Evolutionary conservation across 2,888 invertebrate genomes (phyloP).

Genomic region (Nysson spinosus): DNA sequence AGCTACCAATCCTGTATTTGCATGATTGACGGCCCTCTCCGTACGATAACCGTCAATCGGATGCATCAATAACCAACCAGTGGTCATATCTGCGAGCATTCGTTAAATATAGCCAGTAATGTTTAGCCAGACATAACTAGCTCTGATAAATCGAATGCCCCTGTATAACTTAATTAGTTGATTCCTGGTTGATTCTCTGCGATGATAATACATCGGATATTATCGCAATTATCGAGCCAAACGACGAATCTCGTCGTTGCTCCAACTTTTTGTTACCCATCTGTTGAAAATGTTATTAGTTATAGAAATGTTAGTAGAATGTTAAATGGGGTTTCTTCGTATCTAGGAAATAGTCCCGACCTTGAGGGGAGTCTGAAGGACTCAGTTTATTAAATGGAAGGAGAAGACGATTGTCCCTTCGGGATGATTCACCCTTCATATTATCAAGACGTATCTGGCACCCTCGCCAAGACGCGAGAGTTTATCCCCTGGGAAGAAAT

Average conservation of each 20-base stretch:
- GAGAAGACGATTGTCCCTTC: constrained; percentile 25
- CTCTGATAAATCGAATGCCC: neutral
- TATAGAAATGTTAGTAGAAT: no score
- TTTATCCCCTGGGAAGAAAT: no score
- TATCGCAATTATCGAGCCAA: no score
- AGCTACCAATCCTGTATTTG: constrained; percentile 37
- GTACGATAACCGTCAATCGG: constrained; percentile 44
- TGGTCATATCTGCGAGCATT: neutral
- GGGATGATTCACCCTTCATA: constrained; percentile 36
- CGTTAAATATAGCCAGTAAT: neutral
- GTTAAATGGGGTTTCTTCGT: no score
- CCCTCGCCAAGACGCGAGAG: constrained; percentile 39
- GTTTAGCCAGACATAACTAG: constrained; percentile 7
- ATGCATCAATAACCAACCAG: constrained; percentile 11
- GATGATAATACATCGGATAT: no score
- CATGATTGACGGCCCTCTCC: constrained; percentile 48
- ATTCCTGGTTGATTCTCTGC: no score
- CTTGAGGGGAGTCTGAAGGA: no score
- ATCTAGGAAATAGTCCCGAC: no score
- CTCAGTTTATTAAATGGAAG: no score
- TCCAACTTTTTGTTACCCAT: no score
- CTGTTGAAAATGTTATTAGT: no score
- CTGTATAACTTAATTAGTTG: neutral
- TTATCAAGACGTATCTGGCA: constrained; percentile 34
- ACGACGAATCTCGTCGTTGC: no score